These are phyloP conservation scores for Sminthurinus signatus DNA, from an alignment of 1,140 invertebrate genomes.

Conservation along the genomic window DNA sequence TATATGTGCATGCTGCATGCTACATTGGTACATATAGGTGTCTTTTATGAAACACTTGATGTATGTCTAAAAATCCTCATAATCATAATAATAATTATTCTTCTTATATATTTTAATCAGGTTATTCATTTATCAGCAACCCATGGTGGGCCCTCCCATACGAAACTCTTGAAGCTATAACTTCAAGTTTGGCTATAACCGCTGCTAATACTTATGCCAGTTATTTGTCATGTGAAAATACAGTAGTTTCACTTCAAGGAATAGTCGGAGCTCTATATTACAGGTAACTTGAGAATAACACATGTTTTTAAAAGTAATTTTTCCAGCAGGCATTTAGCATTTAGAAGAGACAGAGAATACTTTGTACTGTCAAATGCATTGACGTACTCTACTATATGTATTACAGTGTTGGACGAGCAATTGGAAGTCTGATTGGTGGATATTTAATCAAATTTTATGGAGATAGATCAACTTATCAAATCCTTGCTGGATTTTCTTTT, in stretches of 20 bases:
- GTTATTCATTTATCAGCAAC: conserved; percentile 63
- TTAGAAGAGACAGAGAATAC: too few species aligned
- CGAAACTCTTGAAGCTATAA: conserved; percentile 66
- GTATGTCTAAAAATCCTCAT: too few species aligned
- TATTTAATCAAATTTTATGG: conserved; percentile 62
- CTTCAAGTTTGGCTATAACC: conserved; percentile 70
- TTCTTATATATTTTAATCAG: background rate
- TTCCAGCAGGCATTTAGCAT: too few species aligned
- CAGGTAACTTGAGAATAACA: too few species aligned
- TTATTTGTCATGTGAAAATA: conserved; percentile 64
- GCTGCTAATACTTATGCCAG: conserved; percentile 73
- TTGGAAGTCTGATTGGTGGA: conserved; percentile 62
- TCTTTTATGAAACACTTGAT: too few species aligned
- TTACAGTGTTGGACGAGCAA: conserved; percentile 58
- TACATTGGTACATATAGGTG: too few species aligned
- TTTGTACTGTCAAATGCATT: too few species aligned
- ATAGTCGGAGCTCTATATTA: conserved; percentile 71
- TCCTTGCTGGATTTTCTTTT: conserved; percentile 58
- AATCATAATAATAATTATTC: too few species aligned
- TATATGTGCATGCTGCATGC: too few species aligned
- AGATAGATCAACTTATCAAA: conserved; percentile 63
- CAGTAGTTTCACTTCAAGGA: conserved; percentile 72
- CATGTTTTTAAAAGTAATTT: too few species aligned
- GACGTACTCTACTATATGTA: too few species aligned
- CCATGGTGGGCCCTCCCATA: conserved; percentile 73